A percentile compares a stretch with the other conserved stretches of the same genome.
Conservation (phyloP, 1,140 invertebrate genomes). For the Sarcophaga bullata region DNA sequence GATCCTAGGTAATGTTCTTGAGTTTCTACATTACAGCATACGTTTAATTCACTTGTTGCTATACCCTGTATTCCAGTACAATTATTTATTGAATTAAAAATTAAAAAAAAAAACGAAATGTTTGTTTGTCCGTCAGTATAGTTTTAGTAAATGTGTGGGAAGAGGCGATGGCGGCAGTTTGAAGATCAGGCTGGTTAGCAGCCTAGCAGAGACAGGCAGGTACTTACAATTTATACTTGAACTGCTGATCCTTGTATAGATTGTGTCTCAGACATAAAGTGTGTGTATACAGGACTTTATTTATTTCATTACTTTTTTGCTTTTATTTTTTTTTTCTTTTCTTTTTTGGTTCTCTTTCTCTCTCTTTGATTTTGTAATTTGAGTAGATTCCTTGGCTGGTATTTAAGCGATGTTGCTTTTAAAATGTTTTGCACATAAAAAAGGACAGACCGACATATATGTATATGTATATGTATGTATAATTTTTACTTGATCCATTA, state of each 20-base stretch:
- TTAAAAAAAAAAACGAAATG: not conserved
- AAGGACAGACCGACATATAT: not conserved
- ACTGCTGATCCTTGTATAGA: conserved; percentile 1
- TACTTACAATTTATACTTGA: conserved; percentile 7
- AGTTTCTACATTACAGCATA: too few relatives aligned
- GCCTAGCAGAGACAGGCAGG: not conserved
- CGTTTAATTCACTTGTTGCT: too few relatives aligned
- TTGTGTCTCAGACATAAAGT: not conserved
- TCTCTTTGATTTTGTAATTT: not conserved
- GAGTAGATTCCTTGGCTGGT: not conserved
- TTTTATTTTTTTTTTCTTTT: not conserved
- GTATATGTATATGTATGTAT: not conserved
- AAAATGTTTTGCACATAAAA: not conserved
- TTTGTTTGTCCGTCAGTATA: not conserved
- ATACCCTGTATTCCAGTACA: not conserved
- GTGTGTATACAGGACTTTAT: not conserved
- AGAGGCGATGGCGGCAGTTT: conserved; percentile 12
- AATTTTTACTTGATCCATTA: not conserved
- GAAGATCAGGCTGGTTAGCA: not conserved
- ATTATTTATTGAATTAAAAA: too few relatives aligned
- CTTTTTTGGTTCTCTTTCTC: not conserved
- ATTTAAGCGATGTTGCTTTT: conserved; percentile 13
- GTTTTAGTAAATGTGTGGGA: not conserved
- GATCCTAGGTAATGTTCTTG: too few relatives aligned
- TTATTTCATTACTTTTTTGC: too few relatives aligned